Evolutionary conservation across 2,888 invertebrate species (phyloP).

Genomic region (Chrysodeixis includens): DNA sequence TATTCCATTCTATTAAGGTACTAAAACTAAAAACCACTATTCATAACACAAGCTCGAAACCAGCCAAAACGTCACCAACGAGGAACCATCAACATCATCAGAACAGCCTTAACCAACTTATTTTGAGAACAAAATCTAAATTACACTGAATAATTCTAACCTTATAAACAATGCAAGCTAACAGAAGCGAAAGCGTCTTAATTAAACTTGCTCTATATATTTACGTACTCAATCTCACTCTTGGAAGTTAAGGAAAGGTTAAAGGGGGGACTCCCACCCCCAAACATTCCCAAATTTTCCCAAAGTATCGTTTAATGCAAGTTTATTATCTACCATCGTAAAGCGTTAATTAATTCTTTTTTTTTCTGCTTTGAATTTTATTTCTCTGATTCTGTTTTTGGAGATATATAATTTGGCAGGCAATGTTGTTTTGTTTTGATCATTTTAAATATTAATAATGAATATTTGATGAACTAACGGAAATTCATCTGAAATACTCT

Average conservation of each 20-base stretch:
- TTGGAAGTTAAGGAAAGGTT: slow-evolving; percentile 87
- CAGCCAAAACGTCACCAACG: neutral
- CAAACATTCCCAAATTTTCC: slow-evolving; percentile 82
- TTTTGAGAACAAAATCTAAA: slow-evolving; percentile 67
- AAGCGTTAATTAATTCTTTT: slow-evolving; percentile 83
- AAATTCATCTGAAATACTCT: too few species aligned
- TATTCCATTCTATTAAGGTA: too few species aligned
- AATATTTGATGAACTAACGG: too few species aligned
- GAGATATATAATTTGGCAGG: neutral
- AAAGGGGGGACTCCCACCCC: slow-evolving; percentile 70
- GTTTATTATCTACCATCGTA: slow-evolving; percentile 85
- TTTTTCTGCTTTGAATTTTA: slow-evolving; percentile 54
- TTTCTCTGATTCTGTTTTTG: slow-evolving; percentile 30
- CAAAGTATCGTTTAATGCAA: slow-evolving; percentile 87
- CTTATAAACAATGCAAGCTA: slow-evolving; percentile 85
- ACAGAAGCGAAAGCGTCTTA: slow-evolving; percentile 82
- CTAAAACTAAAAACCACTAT: too few species aligned
- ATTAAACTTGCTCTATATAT: slow-evolving; percentile 86
- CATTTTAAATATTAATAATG: too few species aligned
- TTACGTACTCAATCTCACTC: slow-evolving; percentile 87
- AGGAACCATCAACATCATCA: slow-evolving; percentile 12
- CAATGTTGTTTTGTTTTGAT: slow-evolving; percentile 13
- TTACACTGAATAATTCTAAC: slow-evolving; percentile 75
- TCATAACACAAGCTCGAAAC: neutral
- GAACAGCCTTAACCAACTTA: slow-evolving; percentile 25